These are phyloP conservation scores for Latrodectus elegans DNA, from an alignment of 2,888 invertebrate species.

Conservation along the genomic window DNA sequence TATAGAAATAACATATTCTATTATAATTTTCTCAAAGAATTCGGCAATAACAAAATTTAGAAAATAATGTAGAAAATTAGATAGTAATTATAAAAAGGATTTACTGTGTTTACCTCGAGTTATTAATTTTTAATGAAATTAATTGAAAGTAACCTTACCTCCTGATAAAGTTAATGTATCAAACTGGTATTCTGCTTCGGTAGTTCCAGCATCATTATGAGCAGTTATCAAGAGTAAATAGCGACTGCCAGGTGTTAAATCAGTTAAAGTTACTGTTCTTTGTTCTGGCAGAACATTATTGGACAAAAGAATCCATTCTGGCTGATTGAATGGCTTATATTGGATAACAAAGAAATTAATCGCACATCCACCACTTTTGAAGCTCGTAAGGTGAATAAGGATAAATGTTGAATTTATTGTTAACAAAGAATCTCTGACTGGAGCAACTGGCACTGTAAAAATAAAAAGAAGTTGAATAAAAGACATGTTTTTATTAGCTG, in stretches of 20 bases:
- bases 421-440: constrained; percentile 91
- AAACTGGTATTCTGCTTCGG: constrained; percentile 95
- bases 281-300: constrained; percentile 87
- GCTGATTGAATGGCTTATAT: constrained; percentile 77
- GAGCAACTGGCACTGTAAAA: constrained; percentile 86
- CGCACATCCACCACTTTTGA: constrained; percentile 96
- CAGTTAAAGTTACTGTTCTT: constrained; percentile 74
- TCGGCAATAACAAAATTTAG: no score
- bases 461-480: not conserved
- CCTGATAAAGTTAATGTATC: constrained; percentile 94
- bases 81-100: not conserved
- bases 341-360: constrained; percentile 96
- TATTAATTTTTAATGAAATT: no score
- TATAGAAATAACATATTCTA: no score
- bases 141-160: constrained; percentile 80
- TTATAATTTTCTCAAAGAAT: no score
- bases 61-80: no score
- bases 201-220: constrained; percentile 93
- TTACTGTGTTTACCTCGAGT: no score
- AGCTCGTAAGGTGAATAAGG: constrained; percentile 91
- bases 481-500: no score
- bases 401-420: constrained; percentile 95
- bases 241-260: constrained; percentile 94
- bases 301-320: constrained; percentile 94
- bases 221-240: constrained; percentile 90